These are phyloP conservation scores for Netelia inedita DNA, from an alignment of 2,888 invertebrate species.

Conservation along the genomic window DNA sequence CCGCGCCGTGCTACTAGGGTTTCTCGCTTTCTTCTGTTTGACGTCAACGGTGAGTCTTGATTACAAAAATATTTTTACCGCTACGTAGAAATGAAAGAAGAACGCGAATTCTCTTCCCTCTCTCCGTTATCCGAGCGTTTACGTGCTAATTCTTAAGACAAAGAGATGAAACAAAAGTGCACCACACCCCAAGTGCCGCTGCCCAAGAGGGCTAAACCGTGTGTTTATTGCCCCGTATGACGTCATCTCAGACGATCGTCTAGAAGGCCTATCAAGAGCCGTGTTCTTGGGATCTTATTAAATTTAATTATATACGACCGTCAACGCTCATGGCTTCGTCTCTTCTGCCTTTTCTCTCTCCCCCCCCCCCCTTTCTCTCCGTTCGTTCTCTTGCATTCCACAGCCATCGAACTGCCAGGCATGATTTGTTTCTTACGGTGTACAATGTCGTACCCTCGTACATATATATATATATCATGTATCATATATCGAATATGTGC, in stretches of 20 bases:
- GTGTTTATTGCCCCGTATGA: slow-evolving; percentile 70
- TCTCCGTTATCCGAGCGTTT: not conserved
- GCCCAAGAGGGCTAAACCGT: slow-evolving; percentile 26
- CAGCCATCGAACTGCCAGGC: slow-evolving; percentile 2
- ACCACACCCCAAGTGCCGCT: slow-evolving; percentile 58
- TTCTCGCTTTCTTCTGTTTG: slow-evolving; percentile 32
- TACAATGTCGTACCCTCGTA: not conserved
- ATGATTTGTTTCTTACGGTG: not conserved
- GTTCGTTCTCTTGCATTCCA: slow-evolving; percentile 4
- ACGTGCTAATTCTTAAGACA: not conserved
- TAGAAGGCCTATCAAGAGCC: slow-evolving; percentile 73
- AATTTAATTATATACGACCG: slow-evolving; percentile 76
- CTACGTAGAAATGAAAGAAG: not conserved
- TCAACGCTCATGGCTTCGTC: slow-evolving; percentile 61
- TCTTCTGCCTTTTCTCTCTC: slow-evolving; percentile 9
- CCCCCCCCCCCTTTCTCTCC: slow-evolving; percentile 1
- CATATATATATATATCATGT: not conserved
- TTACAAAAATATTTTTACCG: not conserved
- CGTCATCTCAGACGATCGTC: slow-evolving; percentile 75
- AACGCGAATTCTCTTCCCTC: not conserved
- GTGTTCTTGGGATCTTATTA: slow-evolving; percentile 70
- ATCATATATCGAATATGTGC: slow-evolving; percentile 2
- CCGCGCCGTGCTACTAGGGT: slow-evolving; percentile 18
- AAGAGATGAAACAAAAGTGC: slow-evolving; percentile 17
- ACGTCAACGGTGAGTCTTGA: slow-evolving; percentile 54